Percentiles rank a stretch among this genome's conserved stretches.
phyloP scores from a whole-genome alignment of 2,797 vertebrate genomes.

The Eulemur mongoz region DNA sequence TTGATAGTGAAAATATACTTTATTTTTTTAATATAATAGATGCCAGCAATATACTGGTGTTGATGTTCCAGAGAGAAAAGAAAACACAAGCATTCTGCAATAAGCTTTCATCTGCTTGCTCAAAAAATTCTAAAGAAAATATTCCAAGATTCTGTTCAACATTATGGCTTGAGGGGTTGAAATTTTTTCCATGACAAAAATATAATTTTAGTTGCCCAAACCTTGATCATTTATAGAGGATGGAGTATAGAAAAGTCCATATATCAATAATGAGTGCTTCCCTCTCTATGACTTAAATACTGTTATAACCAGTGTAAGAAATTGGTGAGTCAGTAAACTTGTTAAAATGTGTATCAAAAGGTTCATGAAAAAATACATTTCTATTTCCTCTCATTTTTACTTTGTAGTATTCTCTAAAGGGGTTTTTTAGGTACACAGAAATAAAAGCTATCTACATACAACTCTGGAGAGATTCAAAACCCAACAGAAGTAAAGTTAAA shows the following conservation, averaged over 20 bases:
- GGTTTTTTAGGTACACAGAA: constrained; percentile 54
- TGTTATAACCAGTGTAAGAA: constrained; percentile 52
- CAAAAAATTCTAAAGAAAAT: constrained; percentile 80
- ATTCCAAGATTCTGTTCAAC: constrained; percentile 60
- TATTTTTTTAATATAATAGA: constrained; percentile 88
- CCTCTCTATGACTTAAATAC: constrained; percentile 53
- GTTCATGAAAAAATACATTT: constrained; percentile 67
- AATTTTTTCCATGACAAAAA: constrained; percentile 44
- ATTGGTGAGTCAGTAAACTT: constrained; percentile 23
- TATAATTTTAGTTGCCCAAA: constrained; percentile 34
- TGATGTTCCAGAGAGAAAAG: constrained; percentile 85
- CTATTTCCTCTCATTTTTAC: constrained; percentile 51
- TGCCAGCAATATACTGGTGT: constrained; percentile 89
- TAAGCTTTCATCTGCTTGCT: constrained; percentile 78
- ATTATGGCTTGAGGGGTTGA: constrained; percentile 43
- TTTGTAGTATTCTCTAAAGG: constrained; percentile 61
- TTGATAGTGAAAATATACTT: constrained; percentile 90
- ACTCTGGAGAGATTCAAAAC: constrained; percentile 35
- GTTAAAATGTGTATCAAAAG: constrained; percentile 62
- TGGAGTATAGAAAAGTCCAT: constrained; percentile 20
- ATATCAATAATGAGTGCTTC: constrained; percentile 27
- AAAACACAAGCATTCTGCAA: constrained; percentile 84
- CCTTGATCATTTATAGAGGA: constrained; percentile 30
- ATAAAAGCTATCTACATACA: constrained; percentile 50
- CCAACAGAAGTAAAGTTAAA: background rate